phyloP scores from a whole-genome alignment of 2,797 vertebrate genomes.

The Pteronotus mesoamericanus region DNA sequence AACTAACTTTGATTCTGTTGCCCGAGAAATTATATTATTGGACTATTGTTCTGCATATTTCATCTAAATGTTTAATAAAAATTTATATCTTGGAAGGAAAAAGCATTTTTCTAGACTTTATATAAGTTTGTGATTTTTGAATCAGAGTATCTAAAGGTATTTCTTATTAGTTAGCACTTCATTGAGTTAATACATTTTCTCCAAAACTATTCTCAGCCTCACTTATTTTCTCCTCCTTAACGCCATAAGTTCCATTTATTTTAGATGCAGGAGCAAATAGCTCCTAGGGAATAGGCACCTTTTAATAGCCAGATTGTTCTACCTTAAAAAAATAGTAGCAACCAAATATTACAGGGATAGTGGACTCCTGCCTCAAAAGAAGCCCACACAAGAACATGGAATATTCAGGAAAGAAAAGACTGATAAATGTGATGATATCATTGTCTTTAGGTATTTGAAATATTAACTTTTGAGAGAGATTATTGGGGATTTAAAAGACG shows the following conservation, averaged over 20 bases:
- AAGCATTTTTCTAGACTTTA: neutral
- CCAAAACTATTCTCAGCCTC: neutral
- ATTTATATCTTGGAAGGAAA: neutral
- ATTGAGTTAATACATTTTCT: conserved; percentile 16
- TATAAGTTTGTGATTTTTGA: conserved; percentile 19
- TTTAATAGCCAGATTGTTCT: conserved; percentile 11
- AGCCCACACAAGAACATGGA: neutral
- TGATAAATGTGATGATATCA: neutral
- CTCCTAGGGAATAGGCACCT: neutral
- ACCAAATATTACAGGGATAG: neutral
- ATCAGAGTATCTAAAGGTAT: neutral
- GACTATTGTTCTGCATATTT: neutral
- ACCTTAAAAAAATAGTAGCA: neutral
- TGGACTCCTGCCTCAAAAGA: neutral
- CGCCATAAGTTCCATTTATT: neutral
- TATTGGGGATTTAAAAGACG: neutral
- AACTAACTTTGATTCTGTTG: conserved; percentile 3
- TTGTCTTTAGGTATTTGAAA: conserved; percentile 32
- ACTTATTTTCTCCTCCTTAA: neutral
- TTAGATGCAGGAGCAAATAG: neutral
- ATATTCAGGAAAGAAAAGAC: neutral
- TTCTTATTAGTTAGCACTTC: conserved; percentile 32
- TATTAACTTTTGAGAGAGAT: neutral
- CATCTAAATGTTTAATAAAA: conserved; percentile 36
- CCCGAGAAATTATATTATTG: neutral